Evolutionary conservation across 2,797 vertebrate species (phyloP).

Genomic region (Gastrophryne carolinensis): DNA sequence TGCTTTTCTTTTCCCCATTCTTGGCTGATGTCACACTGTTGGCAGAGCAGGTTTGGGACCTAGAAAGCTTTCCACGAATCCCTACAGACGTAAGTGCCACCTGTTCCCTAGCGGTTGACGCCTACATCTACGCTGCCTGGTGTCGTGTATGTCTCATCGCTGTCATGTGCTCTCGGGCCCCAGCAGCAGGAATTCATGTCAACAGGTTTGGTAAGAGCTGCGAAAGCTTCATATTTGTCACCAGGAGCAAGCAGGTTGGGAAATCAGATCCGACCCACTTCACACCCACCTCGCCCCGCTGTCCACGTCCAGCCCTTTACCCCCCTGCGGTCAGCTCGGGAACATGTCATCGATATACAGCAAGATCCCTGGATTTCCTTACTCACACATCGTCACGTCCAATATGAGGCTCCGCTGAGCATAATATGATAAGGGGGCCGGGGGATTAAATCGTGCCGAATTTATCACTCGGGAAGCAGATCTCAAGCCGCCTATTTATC

Average conservation of each 20-base stretch:
- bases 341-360: too few relatives aligned
- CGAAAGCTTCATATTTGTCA: not conserved
- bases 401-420: not conserved
- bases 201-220: not conserved
- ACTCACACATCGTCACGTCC: slow-evolving; percentile 1
- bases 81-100: not conserved
- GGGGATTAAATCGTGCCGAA: not conserved
- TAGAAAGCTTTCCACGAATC: too few relatives aligned
- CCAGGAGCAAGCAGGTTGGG: not conserved
- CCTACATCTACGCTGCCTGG: too few relatives aligned
- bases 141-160: not conserved
- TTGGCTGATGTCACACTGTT: too few relatives aligned
- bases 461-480: not conserved
- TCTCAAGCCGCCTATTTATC: not conserved
- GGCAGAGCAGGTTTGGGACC: too few relatives aligned
- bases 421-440: not conserved
- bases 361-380: not conserved
- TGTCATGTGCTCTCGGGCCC: not conserved
- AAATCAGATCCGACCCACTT: slow-evolving; percentile 10
- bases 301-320: not conserved
- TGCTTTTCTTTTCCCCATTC: too few relatives aligned
- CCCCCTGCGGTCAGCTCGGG: not conserved
- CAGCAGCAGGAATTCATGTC: not conserved
- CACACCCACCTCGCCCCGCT: not conserved
- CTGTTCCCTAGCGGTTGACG: not conserved